Evolutionary conservation across 2,888 invertebrate species (phyloP).

Genomic region (Chymomyza caudatula): DNA sequence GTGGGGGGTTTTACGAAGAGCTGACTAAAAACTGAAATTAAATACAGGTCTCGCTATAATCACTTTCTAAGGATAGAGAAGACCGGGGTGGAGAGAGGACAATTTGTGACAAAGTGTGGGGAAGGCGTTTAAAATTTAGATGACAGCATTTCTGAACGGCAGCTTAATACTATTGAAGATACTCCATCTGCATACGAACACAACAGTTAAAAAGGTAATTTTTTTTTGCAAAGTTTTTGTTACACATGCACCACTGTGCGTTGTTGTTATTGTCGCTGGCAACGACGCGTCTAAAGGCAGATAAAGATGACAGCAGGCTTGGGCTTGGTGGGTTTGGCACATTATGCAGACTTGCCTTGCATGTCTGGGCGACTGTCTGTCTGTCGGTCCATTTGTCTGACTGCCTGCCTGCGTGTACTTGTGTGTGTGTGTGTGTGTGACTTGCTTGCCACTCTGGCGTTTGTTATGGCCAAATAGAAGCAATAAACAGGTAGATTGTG

Average conservation of each 20-base stretch:
- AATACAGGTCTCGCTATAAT: too few species aligned
- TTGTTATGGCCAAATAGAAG: background rate
- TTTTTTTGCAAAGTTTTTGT: slow-evolving; percentile 23
- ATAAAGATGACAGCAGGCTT: slow-evolving; percentile 29
- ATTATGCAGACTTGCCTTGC: slow-evolving; percentile 49
- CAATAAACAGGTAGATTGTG: background rate
- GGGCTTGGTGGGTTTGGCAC: slow-evolving; percentile 51
- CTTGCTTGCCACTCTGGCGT: background rate
- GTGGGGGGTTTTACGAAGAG: too few species aligned
- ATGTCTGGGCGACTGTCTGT: slow-evolving; percentile 3
- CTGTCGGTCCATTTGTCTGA: slow-evolving; percentile 6
- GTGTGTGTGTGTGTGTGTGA: background rate
- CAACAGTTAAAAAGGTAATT: background rate
- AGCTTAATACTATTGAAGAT: too few species aligned
- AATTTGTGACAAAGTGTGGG: too few species aligned
- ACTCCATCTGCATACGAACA: too few species aligned
- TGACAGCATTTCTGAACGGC: too few species aligned
- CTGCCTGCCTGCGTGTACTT: background rate
- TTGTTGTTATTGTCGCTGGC: background rate
- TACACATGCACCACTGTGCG: background rate
- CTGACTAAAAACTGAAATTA: too few species aligned
- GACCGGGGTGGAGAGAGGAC: too few species aligned
- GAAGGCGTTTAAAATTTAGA: too few species aligned
- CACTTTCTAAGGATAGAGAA: too few species aligned
- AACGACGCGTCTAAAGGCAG: background rate